Conservation (phyloP, 2,797 vertebrate genomes). For the Sebastes taczanowskii region DNA sequence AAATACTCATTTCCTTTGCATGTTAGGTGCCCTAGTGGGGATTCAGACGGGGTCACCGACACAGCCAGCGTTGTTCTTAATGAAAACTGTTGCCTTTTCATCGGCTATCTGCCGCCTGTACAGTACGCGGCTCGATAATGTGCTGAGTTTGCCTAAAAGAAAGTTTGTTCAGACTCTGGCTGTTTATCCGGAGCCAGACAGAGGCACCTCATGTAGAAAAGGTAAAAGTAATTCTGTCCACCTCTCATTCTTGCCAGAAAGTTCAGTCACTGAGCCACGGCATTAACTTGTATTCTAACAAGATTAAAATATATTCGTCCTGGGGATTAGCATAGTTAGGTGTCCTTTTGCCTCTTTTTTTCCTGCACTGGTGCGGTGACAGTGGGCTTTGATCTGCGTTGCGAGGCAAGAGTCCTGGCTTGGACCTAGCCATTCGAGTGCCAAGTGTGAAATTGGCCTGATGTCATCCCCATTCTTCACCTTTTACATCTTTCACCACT, state of each 20-base stretch:
- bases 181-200: slow-evolving; percentile 88
- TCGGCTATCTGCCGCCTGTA: slow-evolving; percentile 56
- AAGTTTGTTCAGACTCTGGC: slow-evolving; percentile 67
- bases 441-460: slow-evolving; percentile 99
- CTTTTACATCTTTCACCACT: slow-evolving; percentile 96
- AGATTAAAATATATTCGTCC: slow-evolving; percentile 99
- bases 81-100: slow-evolving; percentile 74
- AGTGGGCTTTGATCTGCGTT: slow-evolving; percentile 99
- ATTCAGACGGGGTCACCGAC: slow-evolving; percentile 82
- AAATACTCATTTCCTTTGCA: slow-evolving; percentile 88
- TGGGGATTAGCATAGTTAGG: slow-evolving; percentile 99
- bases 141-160: slow-evolving; percentile 57
- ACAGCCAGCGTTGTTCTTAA: slow-evolving; percentile 72
- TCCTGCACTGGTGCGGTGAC: slow-evolving; percentile 91
- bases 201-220: slow-evolving; percentile 89
- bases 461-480: slow-evolving; percentile 99
- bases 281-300: slow-evolving; percentile 99
- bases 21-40: slow-evolving; percentile 83
- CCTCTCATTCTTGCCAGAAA: slow-evolving; percentile 84
- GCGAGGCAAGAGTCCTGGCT: slow-evolving; percentile 94
- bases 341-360: slow-evolving; percentile 91
- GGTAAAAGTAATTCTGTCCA: slow-evolving; percentile 87
- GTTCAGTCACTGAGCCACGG: slow-evolving; percentile 95
- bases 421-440: slow-evolving; percentile 94
- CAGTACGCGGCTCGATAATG: slow-evolving; percentile 60